Evolutionary conservation across 2,888 invertebrate genomes (phyloP).

Genomic region (Acholoe squamosa): DNA sequence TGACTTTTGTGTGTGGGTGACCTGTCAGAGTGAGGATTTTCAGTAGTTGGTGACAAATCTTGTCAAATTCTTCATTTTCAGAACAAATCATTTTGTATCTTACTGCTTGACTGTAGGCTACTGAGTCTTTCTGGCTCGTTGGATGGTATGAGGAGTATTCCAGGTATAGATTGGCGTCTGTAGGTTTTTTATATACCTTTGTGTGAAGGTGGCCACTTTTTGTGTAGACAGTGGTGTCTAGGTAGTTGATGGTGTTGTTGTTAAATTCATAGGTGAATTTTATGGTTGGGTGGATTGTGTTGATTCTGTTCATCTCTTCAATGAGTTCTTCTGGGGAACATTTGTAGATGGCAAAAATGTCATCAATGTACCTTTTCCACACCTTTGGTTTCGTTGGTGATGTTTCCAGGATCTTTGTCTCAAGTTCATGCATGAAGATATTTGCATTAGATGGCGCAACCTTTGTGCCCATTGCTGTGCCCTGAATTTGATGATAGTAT

Average conservation of each 20-base stretch:
- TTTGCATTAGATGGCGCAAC: constrained; percentile 1
- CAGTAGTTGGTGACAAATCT: background rate
- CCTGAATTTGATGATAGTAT: background rate
- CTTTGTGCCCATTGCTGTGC: constrained; percentile 41
- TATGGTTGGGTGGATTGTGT: background rate
- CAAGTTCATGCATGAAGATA: constrained; percentile 11
- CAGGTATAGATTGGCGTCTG: background rate
- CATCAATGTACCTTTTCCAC: background rate
- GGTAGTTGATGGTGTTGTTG: background rate
- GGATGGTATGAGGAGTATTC: background rate
- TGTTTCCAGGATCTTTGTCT: background rate
- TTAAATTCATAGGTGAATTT: constrained; percentile 24
- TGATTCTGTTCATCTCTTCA: background rate
- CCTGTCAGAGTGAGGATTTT: background rate
- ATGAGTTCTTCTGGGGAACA: background rate
- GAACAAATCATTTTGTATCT: constrained; percentile 8
- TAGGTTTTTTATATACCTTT: constrained; percentile 20
- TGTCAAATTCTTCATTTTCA: background rate
- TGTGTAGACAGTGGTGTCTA: background rate
- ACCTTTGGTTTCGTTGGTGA: background rate
- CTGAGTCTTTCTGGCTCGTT: background rate
- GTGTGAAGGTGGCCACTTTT: background rate
- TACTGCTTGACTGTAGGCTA: background rate
- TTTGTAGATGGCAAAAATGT: constrained; percentile 37
- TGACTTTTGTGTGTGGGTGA: background rate